Evolutionary conservation across 2,797 vertebrate genomes (phyloP).

Genomic region (Pyrrhura leucotis): DNA sequence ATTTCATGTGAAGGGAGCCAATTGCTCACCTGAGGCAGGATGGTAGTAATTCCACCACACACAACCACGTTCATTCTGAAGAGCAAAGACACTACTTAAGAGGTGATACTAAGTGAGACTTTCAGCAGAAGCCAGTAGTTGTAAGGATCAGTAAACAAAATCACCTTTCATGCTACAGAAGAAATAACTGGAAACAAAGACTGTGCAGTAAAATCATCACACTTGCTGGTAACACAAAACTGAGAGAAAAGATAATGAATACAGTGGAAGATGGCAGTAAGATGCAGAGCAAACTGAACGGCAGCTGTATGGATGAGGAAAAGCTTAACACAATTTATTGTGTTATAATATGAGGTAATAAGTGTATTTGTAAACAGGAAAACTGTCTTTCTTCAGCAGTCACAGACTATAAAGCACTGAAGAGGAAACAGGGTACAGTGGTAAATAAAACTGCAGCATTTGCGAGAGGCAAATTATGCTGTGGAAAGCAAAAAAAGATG

Average conservation of each 20-base stretch:
- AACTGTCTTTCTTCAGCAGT: constrained; percentile 20
- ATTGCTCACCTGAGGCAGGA: background rate
- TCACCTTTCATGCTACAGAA: background rate
- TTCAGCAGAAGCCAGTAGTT: constrained; percentile 24
- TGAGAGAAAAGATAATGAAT: constrained; percentile 11
- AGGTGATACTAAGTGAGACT: background rate
- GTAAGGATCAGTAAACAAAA: constrained; percentile 37
- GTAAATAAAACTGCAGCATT: constrained; percentile 54
- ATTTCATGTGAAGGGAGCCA: background rate
- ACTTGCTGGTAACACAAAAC: background rate
- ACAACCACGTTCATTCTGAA: background rate
- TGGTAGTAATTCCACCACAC: background rate
- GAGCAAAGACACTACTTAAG: background rate
- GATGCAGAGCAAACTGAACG: constrained; percentile 7
- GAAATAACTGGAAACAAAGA: background rate
- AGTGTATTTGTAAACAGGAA: constrained; percentile 54
- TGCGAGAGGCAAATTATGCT: constrained; percentile 44
- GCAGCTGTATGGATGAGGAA: background rate
- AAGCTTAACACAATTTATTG: constrained; percentile 10
- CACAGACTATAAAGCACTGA: constrained; percentile 20
- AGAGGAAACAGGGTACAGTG: constrained; percentile 7
- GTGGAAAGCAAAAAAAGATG: background rate
- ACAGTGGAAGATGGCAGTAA: constrained; percentile 1
- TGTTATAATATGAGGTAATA: constrained; percentile 33
- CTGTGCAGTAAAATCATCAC: constrained; percentile 3